phyloP scores from a whole-genome alignment of 2,888 invertebrate genomes.

The Pseudanteris insignis region DNA sequence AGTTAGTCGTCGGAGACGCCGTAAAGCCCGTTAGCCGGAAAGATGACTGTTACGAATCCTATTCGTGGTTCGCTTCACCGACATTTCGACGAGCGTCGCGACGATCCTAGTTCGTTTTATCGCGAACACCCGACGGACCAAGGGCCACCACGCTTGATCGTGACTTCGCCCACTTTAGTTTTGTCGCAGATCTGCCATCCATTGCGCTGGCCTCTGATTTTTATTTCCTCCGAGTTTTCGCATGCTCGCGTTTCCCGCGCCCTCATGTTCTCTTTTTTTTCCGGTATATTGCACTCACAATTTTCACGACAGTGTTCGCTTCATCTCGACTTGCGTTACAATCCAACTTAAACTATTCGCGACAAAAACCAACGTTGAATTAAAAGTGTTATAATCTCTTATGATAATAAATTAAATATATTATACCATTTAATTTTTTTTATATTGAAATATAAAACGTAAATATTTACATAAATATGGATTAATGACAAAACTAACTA shows the following conservation, averaged over 20 bases:
- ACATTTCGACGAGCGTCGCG: slow-evolving; percentile 40
- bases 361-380: slow-evolving; percentile 1
- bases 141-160: slow-evolving; percentile 27
- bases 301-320: slow-evolving; percentile 13
- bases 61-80: slow-evolving; percentile 44
- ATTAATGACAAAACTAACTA: too few relatives aligned
- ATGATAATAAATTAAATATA: too few relatives aligned
- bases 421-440: too few relatives aligned
- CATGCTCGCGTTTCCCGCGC: slow-evolving; percentile 16
- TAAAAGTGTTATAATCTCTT: too few relatives aligned
- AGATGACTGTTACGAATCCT: slow-evolving; percentile 44
- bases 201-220: slow-evolving; percentile 19
- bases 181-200: slow-evolving; percentile 5
- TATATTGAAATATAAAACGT: too few relatives aligned
- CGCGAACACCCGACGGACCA: slow-evolving; percentile 26
- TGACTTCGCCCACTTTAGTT: slow-evolving; percentile 37
- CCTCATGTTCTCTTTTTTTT: slow-evolving; percentile 14
- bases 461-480: too few relatives aligned
- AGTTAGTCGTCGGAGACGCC: slow-evolving; percentile 46
- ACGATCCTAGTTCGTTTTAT: slow-evolving; percentile 38
- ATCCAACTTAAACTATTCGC: slow-evolving; percentile 2
- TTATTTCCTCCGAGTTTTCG: slow-evolving; percentile 31
- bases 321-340: slow-evolving; percentile 7
- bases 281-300: slow-evolving; percentile 12
- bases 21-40: slow-evolving; percentile 51